phyloP scores from a whole-genome alignment of 2,888 invertebrate genomes.

The Brenthis daphne region DNA sequence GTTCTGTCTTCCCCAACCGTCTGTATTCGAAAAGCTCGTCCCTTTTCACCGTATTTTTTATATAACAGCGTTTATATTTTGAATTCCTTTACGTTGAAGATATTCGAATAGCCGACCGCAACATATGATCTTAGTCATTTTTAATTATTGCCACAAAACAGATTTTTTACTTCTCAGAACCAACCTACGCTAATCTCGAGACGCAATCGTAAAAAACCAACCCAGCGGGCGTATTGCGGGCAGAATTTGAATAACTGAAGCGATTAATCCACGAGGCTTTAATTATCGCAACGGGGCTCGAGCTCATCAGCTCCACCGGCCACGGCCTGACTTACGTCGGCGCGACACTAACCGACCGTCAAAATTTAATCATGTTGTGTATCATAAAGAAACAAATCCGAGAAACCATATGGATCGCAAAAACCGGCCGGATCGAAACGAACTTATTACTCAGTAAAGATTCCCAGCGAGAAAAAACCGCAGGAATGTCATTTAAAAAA shows the following conservation, averaged over 20 bases:
- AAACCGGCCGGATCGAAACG: slow-evolving; percentile 64
- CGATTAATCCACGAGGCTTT: slow-evolving; percentile 68
- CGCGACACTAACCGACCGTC: slow-evolving; percentile 47
- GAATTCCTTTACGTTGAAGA: slow-evolving; percentile 31
- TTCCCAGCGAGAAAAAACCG: slow-evolving; percentile 78
- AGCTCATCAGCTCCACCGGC: slow-evolving; percentile 57
- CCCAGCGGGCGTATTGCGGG: slow-evolving; percentile 60
- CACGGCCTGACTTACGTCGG: slow-evolving; percentile 12
- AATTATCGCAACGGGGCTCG: slow-evolving; percentile 69
- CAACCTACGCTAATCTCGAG: slow-evolving; percentile 70
- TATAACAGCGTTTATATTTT: slow-evolving; percentile 40
- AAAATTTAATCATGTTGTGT: slow-evolving; percentile 57
- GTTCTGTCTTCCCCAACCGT: slow-evolving; percentile 71
- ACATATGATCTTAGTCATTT: slow-evolving; percentile 55
- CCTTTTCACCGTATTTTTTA: slow-evolving; percentile 55
- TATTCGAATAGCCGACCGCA: slow-evolving; percentile 34
- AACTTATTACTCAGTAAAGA: slow-evolving; percentile 71
- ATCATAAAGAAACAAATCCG: slow-evolving; percentile 57
- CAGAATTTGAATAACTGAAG: slow-evolving; percentile 72
- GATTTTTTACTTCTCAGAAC: slow-evolving; percentile 72
- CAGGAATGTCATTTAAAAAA: slow-evolving; percentile 82
- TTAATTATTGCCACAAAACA: slow-evolving; percentile 54
- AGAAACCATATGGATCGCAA: slow-evolving; percentile 64
- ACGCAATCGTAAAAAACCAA: slow-evolving; percentile 72
- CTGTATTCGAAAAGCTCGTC: slow-evolving; percentile 69